Evolutionary conservation across 2,888 invertebrate species (phyloP), one percentile per base, ranked within the genome.

Genomic region (Diaprepes abbreviatus): DNA sequence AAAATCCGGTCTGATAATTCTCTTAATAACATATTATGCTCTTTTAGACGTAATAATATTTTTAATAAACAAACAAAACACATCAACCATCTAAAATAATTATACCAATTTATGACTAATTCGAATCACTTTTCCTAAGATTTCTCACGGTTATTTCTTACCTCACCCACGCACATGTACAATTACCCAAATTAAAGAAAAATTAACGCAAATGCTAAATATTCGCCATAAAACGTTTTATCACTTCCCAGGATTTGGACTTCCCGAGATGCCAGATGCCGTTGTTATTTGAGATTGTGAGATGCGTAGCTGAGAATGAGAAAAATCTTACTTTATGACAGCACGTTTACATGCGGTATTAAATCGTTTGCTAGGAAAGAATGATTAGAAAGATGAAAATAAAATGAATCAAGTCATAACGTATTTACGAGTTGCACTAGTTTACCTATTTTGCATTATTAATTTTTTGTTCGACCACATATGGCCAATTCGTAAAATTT

Each of bases 81-180:
- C 48, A n/a, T 50, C 14, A 28, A 50, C 12, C 28, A 28, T 28
- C 28, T 50, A 28, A 50, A 50, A 28, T 50, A 50, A 50, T 28
- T 50, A 28, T 16, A 28, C 28, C 48, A 50, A 50, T 50, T 50
- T 28, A 28, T 50, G 48, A 50, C 60, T 70, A 70, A 70, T 60
- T 50, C 24, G 60, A 70, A 59, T 70, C 70, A 65, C 65, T 65
- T 70, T 66, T 70, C 43, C 59, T 54, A 65, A 55, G 66, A 70
- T 70, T 70, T 70, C 70, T 70, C 70, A 70, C 70, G 70, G 57
- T 64, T 65, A 60, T 70, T 66, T 45, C 21, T 17, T 10, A 35
- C 21, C 28, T n/a, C 17, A 43, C 70, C 66, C 54, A 60, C 70
- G 38, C 60, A 54, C 54, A 28, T 52, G 24, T 14, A 66, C 69